A percentile compares a stretch with the other conserved stretches of the same genome.
phyloP scores from a whole-genome alignment of 2,888 invertebrate genomes.

The Desoria tigrina region DNA sequence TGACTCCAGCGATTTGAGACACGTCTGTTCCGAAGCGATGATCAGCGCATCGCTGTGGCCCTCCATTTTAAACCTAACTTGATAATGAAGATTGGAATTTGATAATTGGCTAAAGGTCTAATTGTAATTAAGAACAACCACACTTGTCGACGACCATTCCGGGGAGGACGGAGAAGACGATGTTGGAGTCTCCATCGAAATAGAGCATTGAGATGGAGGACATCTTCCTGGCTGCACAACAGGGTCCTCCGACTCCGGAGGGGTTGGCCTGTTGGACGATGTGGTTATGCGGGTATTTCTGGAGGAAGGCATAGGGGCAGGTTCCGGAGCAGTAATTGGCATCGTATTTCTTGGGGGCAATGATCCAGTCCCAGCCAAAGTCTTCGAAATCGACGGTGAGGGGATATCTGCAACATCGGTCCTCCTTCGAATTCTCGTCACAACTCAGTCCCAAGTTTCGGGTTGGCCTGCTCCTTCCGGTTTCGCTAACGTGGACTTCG shows the following conservation, averaged over 20 bases:
- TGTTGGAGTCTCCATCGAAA: slow-evolving; percentile 82
- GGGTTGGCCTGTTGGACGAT: slow-evolving; percentile 78
- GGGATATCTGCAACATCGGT: slow-evolving; percentile 90
- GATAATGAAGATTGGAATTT: too few relatives aligned
- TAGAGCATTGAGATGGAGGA: slow-evolving; percentile 87
- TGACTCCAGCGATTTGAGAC: slow-evolving; percentile 9
- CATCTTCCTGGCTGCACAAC: slow-evolving; percentile 84
- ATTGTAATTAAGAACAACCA: slow-evolving; percentile 74
- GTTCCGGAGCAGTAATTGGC: slow-evolving; percentile 96
- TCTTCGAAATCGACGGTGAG: slow-evolving; percentile 89
- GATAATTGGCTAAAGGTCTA: too few relatives aligned
- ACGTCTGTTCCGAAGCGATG: too few relatives aligned
- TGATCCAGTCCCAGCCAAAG: slow-evolving; percentile 97
- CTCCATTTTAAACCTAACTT: too few relatives aligned
- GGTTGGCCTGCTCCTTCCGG: slow-evolving; percentile 68
- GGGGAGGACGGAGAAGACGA: slow-evolving; percentile 82
- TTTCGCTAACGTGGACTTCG: slow-evolving; percentile 62
- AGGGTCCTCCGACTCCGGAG: slow-evolving; percentile 77
- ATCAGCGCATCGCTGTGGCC: too few relatives aligned
- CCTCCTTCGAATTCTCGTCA: slow-evolving; percentile 75
- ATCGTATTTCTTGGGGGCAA: slow-evolving; percentile 90
- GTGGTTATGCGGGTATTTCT: slow-evolving; percentile 85
- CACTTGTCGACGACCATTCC: slow-evolving; percentile 94
- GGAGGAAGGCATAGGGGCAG: slow-evolving; percentile 84
- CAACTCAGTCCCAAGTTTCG: slow-evolving; percentile 81